Base-by-base conservation (phyloP, 2,888 invertebrate species). In the Brenthis daphne region DNA sequence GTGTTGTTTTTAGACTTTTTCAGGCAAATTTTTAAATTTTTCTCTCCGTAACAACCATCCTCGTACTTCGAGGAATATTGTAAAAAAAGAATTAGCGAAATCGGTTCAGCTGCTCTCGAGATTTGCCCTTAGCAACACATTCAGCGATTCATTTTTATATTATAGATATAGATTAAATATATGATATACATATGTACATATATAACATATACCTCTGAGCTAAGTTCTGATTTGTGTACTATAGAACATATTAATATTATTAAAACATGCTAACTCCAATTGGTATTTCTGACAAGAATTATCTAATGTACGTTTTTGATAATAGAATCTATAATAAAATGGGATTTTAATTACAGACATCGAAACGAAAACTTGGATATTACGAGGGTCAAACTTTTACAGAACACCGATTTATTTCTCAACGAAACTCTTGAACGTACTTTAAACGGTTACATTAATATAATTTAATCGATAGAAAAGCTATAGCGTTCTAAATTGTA, bases 301-400 rank as follows among this genome's bases (percentile, higher is more conserved):
- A 66, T 16, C 29, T 60, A 55, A 67, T 55, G 33, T 60, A 37
- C 54, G 8, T 60, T 55, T 12, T 60, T 47, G 51, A 77, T 77
- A 78, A 77, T 79, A 77, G 78, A 80, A 79, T 77, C 79, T 80
- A 82, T 80, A 81, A 77, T 80, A 68, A 86, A 89, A 87, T 88
- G 80, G 79, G 79, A 81, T 82, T 88, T 88, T 88, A 90, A 89
- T 89, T 85, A 86, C 82, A 85, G 80, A 76, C 78, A 79, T 84
- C 74, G 79, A 81, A 87, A 85, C 85, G 82, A 86, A 87, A 85
- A 86, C 84, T 87, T 71, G 79, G 74, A 81, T 76, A 78, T 81
- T 81, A 81, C 82, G 79, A 83, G 84, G 80, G 81, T 82, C 77
- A 74, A 89, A 89, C 82, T 89, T 89, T 84, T 82, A 83, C 78